Percentiles rank a stretch among this genome's conserved stretches.
Conservation (phyloP, 1,140 invertebrate species). For the Bathynomus jamesi region DNA sequence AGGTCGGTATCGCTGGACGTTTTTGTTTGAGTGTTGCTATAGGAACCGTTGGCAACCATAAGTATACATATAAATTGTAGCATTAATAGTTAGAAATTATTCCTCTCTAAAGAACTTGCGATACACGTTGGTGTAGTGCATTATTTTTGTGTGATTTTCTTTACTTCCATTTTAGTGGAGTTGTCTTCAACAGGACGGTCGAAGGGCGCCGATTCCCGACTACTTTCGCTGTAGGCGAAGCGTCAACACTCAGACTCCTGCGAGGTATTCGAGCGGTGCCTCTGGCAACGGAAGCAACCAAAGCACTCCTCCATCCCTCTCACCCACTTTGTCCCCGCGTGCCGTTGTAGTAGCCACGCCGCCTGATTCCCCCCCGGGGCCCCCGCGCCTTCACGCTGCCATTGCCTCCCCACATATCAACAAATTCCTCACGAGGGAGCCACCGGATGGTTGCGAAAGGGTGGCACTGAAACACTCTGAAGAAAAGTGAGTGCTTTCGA, state of each 20-base stretch:
- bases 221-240: slow-evolving; percentile 58
- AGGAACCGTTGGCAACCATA: no score
- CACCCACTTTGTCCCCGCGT: slow-evolving; percentile 40
- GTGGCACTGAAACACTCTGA: slow-evolving; percentile 54
- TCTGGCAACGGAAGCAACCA: slow-evolving; percentile 39
- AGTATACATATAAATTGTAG: no score
- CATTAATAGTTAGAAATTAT: no score
- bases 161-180: slow-evolving; percentile 38
- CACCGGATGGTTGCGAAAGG: slow-evolving; percentile 80
- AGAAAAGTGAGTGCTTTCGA: slow-evolving; percentile 50
- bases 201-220: slow-evolving; percentile 70
- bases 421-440: slow-evolving; percentile 71
- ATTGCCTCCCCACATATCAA: slow-evolving; percentile 64
- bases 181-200: slow-evolving; percentile 67
- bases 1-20: slow-evolving; percentile 20
- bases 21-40: background rate
- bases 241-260: slow-evolving; percentile 75
- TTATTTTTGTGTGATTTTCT: slow-evolving; percentile 12
- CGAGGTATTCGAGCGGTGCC: slow-evolving; percentile 36
- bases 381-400: slow-evolving; percentile 50
- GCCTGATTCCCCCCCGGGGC: slow-evolving; percentile 47
- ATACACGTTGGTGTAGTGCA: background rate
- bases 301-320: slow-evolving; percentile 53
- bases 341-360: slow-evolving; percentile 16
- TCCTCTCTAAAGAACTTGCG: background rate